Percentiles rank a stretch among this genome's conserved stretches.
These are phyloP conservation scores for Kryptolebias marmoratus DNA, from an alignment of 2,113 vertebrate genomes.

Conservation along the genomic window DNA sequence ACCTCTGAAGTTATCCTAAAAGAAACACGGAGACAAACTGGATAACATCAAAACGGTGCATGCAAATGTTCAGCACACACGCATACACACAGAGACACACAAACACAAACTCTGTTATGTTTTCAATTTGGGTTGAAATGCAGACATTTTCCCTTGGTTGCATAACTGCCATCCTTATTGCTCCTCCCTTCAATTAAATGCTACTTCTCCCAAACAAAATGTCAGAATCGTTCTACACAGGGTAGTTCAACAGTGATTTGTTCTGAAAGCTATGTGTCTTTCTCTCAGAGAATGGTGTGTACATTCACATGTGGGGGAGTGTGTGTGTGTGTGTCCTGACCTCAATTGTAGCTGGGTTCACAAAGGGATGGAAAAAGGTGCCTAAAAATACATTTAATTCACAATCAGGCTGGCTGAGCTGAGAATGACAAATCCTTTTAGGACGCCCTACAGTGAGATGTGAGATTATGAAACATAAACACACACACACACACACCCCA, in stretches of 20 bases:
- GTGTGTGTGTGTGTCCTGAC: conserved; percentile 71
- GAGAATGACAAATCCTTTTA: conserved; percentile 73
- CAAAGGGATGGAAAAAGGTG: conserved; percentile 71
- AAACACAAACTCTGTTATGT: conserved; percentile 75
- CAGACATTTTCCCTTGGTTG: conserved; percentile 77
- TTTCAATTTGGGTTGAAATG: conserved; percentile 79
- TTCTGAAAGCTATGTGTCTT: conserved; percentile 82
- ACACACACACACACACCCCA: conserved; percentile 21
- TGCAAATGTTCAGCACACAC: conserved; percentile 29
- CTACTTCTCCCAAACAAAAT: conserved; percentile 82
- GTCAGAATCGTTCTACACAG: conserved; percentile 79
- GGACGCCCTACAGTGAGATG: conserved; percentile 52
- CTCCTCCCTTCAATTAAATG: conserved; percentile 81
- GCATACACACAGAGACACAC: conserved; percentile 37
- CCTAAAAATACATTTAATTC: conserved; percentile 77
- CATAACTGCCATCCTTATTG: conserved; percentile 75
- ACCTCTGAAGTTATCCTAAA: neutral
- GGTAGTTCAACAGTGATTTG: conserved; percentile 77
- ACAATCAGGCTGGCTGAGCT: conserved; percentile 70
- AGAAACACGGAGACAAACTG: conserved; percentile 33
- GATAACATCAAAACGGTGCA: conserved; percentile 43
- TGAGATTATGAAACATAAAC: conserved; percentile 64
- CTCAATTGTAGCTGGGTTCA: conserved; percentile 75
- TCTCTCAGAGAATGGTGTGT: conserved; percentile 61
- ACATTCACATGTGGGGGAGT: conserved; percentile 27